phyloP scores from a whole-genome alignment of 1,140 invertebrate species.

The Pseudomyrmex dendroicus region DNA sequence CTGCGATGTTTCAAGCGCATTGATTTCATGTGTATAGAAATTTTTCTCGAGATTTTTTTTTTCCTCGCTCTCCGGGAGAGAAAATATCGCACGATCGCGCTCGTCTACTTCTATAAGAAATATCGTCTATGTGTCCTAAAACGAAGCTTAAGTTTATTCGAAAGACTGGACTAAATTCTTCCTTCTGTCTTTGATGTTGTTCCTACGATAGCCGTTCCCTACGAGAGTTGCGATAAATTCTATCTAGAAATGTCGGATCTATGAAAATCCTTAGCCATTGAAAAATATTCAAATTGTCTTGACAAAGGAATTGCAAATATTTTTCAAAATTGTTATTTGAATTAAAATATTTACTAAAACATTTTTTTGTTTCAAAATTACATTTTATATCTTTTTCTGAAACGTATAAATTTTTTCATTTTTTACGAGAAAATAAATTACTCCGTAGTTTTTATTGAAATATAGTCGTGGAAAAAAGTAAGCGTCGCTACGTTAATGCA shows the following conservation, averaged over 20 bases:
- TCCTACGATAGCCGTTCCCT: neutral
- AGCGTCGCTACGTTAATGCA: neutral
- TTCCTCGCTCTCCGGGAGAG: neutral
- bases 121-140: constrained; percentile 11
- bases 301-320: neutral
- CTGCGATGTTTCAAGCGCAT: neutral
- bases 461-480: no score
- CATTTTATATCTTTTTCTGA: no score
- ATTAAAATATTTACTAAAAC: neutral
- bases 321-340: neutral
- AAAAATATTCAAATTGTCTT: constrained; percentile 17
- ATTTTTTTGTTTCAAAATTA: no score
- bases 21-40: neutral
- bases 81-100: constrained; percentile 8
- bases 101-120: constrained; percentile 20
- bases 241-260: neutral
- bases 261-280: neutral
- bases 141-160: neutral
- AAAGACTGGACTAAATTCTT: neutral
- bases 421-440: no score
- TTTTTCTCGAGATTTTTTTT: neutral
- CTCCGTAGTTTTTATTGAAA: no score
- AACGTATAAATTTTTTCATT: no score
- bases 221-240: constrained; percentile 22
- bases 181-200: neutral